Evolutionary conservation across 1,140 invertebrate genomes (phyloP), one percentile per base, ranked within the genome.

Genomic region (Drosophila littoralis): DNA sequence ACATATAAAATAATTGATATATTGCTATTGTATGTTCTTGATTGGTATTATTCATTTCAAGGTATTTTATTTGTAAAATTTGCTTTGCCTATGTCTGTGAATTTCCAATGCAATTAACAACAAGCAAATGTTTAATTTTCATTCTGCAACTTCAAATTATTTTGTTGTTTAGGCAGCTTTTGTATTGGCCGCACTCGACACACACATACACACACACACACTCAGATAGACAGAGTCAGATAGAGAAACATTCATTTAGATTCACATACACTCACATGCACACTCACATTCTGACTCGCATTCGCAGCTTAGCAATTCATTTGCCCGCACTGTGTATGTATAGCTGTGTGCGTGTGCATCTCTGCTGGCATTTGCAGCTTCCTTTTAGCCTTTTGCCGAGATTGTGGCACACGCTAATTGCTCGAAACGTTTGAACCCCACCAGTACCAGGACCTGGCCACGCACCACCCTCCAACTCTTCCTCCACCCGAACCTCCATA

Each of bases 341-440:
- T 66, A 13, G 46, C 38, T 75, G 58, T 69, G 50, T 74, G 69
- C 61, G 43, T 77, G 65, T 75, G 66, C 51, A 22, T 48, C 36
- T 57, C 60, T 82, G 63, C 54, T 83, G 76, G 76, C 69, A 77
- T 77, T 77, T 77, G 61, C 66, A 78, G 77, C 65, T 75, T 74
- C 76, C 72, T 75, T 77, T 83, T 79, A 77, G 72, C 68, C 79
- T 73, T 77, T 70, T 74, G 76, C 63, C 58, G 83, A 88, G 83
- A 88, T 86, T 88, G 76, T 71, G 77, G 84, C 83, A 77, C 79
- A 88, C 83, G 84, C 83, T 86, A 86, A 86, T 86, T 86, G 84
- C 83, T 83, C 33, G 76, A 83, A 86, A 71, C 64, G 74, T 77
- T 79, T 71, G 59, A 61, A 45, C 57, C 59, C 68, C 50, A 54